phyloP scores from a whole-genome alignment of 2,797 vertebrate genomes.

The Myotis findleyi region DNA sequence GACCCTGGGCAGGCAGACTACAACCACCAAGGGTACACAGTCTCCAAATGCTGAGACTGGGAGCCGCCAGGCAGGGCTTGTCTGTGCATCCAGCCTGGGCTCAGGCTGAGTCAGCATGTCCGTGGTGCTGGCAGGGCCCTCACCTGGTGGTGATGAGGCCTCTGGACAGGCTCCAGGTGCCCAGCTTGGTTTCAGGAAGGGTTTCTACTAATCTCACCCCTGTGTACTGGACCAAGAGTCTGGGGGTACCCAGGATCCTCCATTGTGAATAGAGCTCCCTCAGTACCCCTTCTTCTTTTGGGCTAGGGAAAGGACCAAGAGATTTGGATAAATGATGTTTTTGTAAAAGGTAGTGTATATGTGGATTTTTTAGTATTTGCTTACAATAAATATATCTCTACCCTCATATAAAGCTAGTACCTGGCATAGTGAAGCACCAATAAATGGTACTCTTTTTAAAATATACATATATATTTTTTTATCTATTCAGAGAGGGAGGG shows the following conservation, averaged over 20 bases:
- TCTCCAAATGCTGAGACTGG: conserved; percentile 83
- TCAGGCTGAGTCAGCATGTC: background rate
- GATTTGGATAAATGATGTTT: background rate
- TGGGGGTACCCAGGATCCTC: background rate
- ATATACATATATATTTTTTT: too few species aligned
- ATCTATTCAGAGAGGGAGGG: too few species aligned
- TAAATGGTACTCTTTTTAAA: background rate
- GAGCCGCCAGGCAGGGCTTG: conserved; percentile 39
- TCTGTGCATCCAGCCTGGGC: background rate
- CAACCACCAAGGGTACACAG: conserved; percentile 91
- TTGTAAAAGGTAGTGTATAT: background rate
- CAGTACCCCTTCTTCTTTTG: background rate
- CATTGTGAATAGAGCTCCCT: background rate
- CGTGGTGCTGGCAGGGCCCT: background rate
- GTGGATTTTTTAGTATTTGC: conserved; percentile 20
- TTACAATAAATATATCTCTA: background rate
- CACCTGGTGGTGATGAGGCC: too few species aligned
- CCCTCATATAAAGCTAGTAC: background rate
- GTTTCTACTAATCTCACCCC: background rate
- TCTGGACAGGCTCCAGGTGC: fast-evolving
- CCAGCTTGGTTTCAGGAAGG: background rate
- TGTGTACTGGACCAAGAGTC: background rate
- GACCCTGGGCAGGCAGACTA: conserved; percentile 86
- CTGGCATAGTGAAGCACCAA: background rate
- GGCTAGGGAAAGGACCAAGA: background rate